Conservation (phyloP, 2,797 vertebrate genomes). For the Pteronotus mesoamericanus region DNA sequence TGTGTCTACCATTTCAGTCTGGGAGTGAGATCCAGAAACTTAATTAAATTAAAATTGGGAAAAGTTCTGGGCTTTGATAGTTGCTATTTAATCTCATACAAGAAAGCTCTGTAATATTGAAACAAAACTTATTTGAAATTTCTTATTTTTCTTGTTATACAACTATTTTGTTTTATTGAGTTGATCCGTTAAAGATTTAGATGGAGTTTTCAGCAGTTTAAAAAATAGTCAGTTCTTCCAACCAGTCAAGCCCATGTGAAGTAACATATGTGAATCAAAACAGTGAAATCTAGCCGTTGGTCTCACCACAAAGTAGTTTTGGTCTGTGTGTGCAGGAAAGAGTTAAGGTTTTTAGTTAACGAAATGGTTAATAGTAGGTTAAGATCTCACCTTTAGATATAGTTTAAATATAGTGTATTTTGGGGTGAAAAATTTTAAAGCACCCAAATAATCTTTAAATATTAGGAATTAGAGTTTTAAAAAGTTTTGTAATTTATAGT, state of each 20-base stretch:
- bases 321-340: conserved; percentile 86
- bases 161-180: conserved; percentile 39
- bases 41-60: background rate
- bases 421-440: conserved; percentile 34
- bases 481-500: conserved; percentile 7
- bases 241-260: conserved; percentile 70
- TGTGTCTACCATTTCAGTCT: accelerated
- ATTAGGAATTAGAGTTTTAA: conserved; percentile 6
- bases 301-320: conserved; percentile 84
- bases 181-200: conserved; percentile 71
- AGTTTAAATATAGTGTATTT: conserved; percentile 44
- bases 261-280: conserved; percentile 72
- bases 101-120: background rate
- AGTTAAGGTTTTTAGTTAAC: conserved; percentile 76
- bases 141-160: conserved; percentile 20
- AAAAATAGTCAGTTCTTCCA: conserved; percentile 77
- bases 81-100: background rate
- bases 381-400: conserved; percentile 64
- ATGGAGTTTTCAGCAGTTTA: conserved; percentile 80
- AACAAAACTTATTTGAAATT: background rate
- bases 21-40: background rate
- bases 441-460: conserved; percentile 53
- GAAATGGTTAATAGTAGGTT: conserved; percentile 69
- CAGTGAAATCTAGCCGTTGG: conserved; percentile 79
- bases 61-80: background rate